These are phyloP conservation scores for Scylla paramamosain DNA, from an alignment of 1,140 invertebrate genomes.

Conservation along the genomic window DNA sequence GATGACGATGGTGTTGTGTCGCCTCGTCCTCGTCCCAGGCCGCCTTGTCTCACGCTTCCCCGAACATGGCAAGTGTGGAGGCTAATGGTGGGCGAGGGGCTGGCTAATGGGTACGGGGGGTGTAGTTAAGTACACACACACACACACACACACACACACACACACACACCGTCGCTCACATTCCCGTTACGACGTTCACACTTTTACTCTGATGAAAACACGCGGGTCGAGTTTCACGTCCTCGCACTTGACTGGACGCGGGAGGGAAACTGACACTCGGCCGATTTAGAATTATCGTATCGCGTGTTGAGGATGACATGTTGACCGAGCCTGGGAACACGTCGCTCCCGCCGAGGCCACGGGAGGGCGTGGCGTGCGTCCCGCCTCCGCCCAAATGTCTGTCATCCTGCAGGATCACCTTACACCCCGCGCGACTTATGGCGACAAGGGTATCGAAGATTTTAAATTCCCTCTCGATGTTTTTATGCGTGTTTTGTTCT, in stretches of 20 bases:
- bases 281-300: slow-evolving; percentile 18
- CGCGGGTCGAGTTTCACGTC: background rate
- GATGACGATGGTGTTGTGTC: no score
- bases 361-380: background rate
- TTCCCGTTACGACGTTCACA: background rate
- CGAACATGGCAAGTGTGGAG: no score
- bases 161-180: background rate
- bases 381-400: background rate
- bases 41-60: no score
- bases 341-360: background rate
- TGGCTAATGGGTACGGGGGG: no score
- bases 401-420: background rate
- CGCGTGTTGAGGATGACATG: background rate
- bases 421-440: no score
- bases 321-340: background rate
- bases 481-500: background rate
- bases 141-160: slow-evolving; percentile 46
- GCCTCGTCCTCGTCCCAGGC: no score
- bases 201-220: background rate
- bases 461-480: background rate
- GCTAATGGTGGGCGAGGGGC: no score
- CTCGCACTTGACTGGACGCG: background rate
- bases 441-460: background rate
- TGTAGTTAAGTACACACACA: background rate
- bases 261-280: background rate